Base-by-base conservation (phyloP, 1,140 invertebrate genomes). In the Teleopsis dalmanni region DNA sequence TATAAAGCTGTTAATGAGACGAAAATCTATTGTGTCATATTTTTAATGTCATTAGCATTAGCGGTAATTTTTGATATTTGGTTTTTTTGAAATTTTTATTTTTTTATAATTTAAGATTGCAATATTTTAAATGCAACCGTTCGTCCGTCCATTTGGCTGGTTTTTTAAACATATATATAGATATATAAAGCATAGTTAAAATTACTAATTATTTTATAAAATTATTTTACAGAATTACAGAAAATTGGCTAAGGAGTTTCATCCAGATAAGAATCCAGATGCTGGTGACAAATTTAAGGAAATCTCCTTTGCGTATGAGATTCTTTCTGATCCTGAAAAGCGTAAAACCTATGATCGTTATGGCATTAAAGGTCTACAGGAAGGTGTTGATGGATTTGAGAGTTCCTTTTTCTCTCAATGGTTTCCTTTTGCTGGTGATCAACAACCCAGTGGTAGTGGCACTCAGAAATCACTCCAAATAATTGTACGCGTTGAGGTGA, bases 271-370 rank as follows among this genome's bases (percentile, higher is more conserved):
- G 65, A 91, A 91, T 71, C 79, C 80, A 3, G 81, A 82, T 53
- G 82, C 85, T 48, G 88, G 84, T 36, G 87, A 90, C 54, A 85
- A 83, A 73, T 91, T 92, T 61, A 92, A 91, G 66, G 87, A 91
- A 76, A 91, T 91, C 57, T 87, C 86, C 47, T 88, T 84, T 68
- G 89, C 88, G 5, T 90, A 92, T 66, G 88, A 92, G 73, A 80
- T 91, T 26, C 73, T 91, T 5, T 88, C 86, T 2, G 80, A 83
- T 72, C 75, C 80, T 7, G 80, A 81, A 49, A 83, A 83, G 66
- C 71, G 84, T 29, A 74, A 81, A 57, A 72, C 80, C 29, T 91
- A 91, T 66, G 87, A 91, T 66, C 77, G 78, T 55, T 80, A 80
- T 73, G 88, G 88, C 3, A 57, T 93, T 21, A 86, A 90, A 70